Evolutionary conservation across 1,140 invertebrate genomes (phyloP).

Genomic region (Pseudachorutes palmiensis): DNA sequence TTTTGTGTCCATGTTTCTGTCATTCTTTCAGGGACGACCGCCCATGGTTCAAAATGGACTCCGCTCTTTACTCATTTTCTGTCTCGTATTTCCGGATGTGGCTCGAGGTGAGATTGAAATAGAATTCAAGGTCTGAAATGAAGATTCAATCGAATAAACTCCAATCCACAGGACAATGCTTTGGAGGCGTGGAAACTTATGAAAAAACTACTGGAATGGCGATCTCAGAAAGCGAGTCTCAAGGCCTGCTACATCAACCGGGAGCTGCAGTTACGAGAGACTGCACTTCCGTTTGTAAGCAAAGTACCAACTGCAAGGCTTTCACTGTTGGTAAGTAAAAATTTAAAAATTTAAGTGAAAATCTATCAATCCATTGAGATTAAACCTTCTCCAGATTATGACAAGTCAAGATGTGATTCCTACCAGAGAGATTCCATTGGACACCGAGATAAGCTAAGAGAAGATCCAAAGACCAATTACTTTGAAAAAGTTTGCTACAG

Average conservation of each 20-base stretch:
- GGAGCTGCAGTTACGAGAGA: slow-evolving; percentile 46
- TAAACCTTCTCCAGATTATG: slow-evolving; percentile 43
- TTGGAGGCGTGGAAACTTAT: slow-evolving; percentile 48
- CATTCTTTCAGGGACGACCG: no score
- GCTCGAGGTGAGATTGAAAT: neutral
- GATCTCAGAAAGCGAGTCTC: slow-evolving; percentile 40
- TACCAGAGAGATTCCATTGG: slow-evolving; percentile 41
- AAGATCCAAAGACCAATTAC: slow-evolving; percentile 43
- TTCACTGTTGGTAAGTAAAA: slow-evolving; percentile 43
- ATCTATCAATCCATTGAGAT: neutral
- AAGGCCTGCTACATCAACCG: slow-evolving; percentile 44
- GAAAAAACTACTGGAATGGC: slow-evolving; percentile 45
- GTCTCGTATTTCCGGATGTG: no score
- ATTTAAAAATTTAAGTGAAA: slow-evolving; percentile 3
- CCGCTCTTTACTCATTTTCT: no score
- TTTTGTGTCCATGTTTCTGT: neutral
- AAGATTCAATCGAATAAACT: neutral
- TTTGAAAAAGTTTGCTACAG: slow-evolving; percentile 47
- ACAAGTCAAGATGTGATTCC: slow-evolving; percentile 43
- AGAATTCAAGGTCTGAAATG: neutral
- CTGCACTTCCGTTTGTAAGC: slow-evolving; percentile 46
- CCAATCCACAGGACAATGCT: slow-evolving; percentile 42
- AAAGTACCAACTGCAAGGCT: slow-evolving; percentile 44
- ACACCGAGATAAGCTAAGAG: slow-evolving; percentile 41
- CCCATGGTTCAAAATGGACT: no score